Evolutionary conservation across 1,140 invertebrate species (phyloP), one percentile per base, ranked within the genome.

Genomic region (Papilio polytes): DNA sequence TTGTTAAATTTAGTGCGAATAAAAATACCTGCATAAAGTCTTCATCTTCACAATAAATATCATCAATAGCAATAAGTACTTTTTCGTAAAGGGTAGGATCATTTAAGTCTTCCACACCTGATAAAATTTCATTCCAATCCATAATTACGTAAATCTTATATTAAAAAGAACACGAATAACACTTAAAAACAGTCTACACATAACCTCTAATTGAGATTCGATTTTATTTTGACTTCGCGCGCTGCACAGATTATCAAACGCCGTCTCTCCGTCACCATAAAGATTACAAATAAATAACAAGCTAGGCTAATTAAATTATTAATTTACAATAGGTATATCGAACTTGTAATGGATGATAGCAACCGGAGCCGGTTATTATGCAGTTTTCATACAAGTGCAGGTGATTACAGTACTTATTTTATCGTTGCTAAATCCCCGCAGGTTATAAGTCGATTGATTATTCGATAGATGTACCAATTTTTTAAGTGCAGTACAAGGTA

Each of bases 11-110:
- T 56, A 56, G 51, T 18, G n/a, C 20, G 18, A 2, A 56, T 7
- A 56, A 41, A n/a, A 20, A 56, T 76, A 91, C 89, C 86, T 88
- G 76, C 85, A 91, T 87, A 72, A 89, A 91, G 46, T 85, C 82
- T 31, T 86, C 83, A 48, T 89, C 86, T 83, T 91, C 85, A 15
- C 80, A 63, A 74, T 86, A 82, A 74, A 89, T 81, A 73, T 85
- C 63, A 72, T 89, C 85, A 36, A 86, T 74, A 74, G 77, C 78
- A 41, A 84, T 80, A 41, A 86, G 79, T 66, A 91, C 81, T 82
- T 84, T 83, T 56, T 89, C 85, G 80, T 89, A 85, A 78, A 84
- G 83, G 41, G 85, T 44, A 26, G 89, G 87, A 46, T 89, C 88
- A 26, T 66, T 85, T 73, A 80, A 80, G 66, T 83, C 80, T 44